A percentile compares a stretch with the other conserved stretches of the same genome.
Conservation (phyloP, 2,113 vertebrate genomes). For the Cebus imitator region DNA sequence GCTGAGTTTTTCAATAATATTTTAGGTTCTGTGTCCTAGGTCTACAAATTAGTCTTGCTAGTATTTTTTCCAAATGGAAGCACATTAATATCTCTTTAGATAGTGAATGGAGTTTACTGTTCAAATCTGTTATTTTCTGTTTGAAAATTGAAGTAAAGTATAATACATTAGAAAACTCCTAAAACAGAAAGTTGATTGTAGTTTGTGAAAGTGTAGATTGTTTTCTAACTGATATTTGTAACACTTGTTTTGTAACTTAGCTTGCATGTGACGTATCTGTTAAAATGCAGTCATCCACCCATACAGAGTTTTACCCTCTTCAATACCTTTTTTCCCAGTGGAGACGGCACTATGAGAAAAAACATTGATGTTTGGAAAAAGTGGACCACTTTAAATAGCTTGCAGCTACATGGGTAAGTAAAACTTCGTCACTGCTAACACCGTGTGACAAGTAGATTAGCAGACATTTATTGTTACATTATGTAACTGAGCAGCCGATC, state of each 20-base stretch:
- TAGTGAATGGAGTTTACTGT: neutral
- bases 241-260: neutral
- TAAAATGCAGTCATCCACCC: neutral
- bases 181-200: neutral
- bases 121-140: neutral
- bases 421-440: neutral
- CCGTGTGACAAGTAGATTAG: neutral
- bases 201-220: neutral
- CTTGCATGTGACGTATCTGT: neutral
- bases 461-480: neutral
- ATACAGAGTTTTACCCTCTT: neutral
- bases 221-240: neutral
- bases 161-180: neutral
- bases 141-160: neutral
- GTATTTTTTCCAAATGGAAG: neutral
- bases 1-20: neutral
- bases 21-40: neutral
- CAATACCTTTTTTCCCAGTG: constrained; percentile 83
- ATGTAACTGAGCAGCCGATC: accelerated
- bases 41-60: neutral
- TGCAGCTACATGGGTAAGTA: constrained; percentile 97
- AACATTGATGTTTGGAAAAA: constrained; percentile 99
- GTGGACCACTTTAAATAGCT: constrained; percentile 96
- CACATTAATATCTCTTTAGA: neutral
- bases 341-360: constrained; percentile 98